Percentiles rank a stretch among this genome's conserved stretches.
These are phyloP conservation scores for Acronicta alni DNA, from an alignment of 2,888 invertebrate genomes.

Conservation along the genomic window DNA sequence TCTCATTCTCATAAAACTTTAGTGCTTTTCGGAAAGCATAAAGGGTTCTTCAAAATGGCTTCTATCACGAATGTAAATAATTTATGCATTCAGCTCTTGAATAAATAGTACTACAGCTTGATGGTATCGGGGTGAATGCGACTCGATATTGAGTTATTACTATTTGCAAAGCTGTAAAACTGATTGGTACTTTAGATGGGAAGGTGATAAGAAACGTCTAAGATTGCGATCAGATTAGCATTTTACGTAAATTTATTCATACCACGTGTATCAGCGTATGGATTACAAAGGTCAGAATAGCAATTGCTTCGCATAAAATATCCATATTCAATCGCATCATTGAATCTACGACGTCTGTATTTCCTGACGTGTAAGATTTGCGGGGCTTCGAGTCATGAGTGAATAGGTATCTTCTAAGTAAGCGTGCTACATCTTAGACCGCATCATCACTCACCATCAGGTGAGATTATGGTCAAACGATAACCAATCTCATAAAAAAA, in stretches of 20 bases:
- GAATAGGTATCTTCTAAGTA: too few species aligned
- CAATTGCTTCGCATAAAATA: too few species aligned
- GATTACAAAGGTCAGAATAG: too few species aligned
- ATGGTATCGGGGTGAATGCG: constrained; percentile 12
- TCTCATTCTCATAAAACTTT: constrained; percentile 39
- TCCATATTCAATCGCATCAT: too few species aligned
- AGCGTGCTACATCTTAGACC: too few species aligned
- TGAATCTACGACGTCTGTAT: too few species aligned
- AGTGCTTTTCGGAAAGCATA: constrained; percentile 46
- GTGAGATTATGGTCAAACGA: too few species aligned
- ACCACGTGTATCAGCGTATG: constrained; percentile 9
- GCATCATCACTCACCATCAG: too few species aligned
- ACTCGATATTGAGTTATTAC: constrained; percentile 44
- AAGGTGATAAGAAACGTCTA: constrained; percentile 9
- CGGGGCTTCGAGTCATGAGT: too few species aligned
- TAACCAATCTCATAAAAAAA: too few species aligned
- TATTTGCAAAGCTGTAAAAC: constrained; percentile 30
- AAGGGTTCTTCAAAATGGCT: constrained; percentile 35
- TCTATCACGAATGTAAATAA: constrained; percentile 48
- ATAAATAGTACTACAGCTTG: constrained; percentile 7
- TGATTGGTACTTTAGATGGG: constrained; percentile 35
- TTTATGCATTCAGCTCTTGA: constrained; percentile 37
- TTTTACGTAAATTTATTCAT: constrained; percentile 4
- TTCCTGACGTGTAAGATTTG: too few species aligned
- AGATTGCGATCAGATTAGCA: constrained; percentile 7